Percentiles rank a stretch among this genome's conserved stretches.
Conservation (phyloP, 1,140 invertebrate genomes). For the Calephelis nemesis region DNA sequence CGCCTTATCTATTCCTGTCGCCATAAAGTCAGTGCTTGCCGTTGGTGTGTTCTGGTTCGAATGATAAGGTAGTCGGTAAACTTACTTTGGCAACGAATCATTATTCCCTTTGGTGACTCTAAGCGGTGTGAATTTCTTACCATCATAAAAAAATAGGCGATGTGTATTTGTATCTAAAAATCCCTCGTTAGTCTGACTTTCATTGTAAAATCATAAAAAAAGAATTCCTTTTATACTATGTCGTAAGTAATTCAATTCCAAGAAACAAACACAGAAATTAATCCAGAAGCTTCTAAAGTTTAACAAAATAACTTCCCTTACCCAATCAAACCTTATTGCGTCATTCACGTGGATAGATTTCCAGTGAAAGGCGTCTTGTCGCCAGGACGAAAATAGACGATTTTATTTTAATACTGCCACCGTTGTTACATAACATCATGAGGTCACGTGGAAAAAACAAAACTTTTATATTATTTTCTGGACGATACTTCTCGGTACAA, state of each 20-base stretch:
- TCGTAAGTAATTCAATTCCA: not conserved
- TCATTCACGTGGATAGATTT: slow-evolving; percentile 44
- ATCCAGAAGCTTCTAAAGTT: slow-evolving; percentile 31
- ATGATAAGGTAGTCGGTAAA: too few relatives aligned
- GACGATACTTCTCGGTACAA: not conserved
- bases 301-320: slow-evolving; percentile 34
- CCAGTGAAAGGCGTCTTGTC: not conserved
- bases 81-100: too few relatives aligned
- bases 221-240: not conserved
- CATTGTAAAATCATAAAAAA: not conserved
- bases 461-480: not conserved
- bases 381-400: not conserved
- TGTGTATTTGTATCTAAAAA: too few relatives aligned
- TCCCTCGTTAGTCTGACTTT: too few relatives aligned
- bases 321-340: slow-evolving; percentile 45
- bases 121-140: too few relatives aligned
- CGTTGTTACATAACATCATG: not conserved
- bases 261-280: slow-evolving; percentile 23
- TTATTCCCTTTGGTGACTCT: too few relatives aligned
- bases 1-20: too few relatives aligned
- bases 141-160: too few relatives aligned
- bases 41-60: too few relatives aligned
- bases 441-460: not conserved
- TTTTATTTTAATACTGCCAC: not conserved
- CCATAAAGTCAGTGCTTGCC: too few relatives aligned